Conservation (phyloP, 1,140 invertebrate genomes). For the Tetramorium parvispinum region DNA sequence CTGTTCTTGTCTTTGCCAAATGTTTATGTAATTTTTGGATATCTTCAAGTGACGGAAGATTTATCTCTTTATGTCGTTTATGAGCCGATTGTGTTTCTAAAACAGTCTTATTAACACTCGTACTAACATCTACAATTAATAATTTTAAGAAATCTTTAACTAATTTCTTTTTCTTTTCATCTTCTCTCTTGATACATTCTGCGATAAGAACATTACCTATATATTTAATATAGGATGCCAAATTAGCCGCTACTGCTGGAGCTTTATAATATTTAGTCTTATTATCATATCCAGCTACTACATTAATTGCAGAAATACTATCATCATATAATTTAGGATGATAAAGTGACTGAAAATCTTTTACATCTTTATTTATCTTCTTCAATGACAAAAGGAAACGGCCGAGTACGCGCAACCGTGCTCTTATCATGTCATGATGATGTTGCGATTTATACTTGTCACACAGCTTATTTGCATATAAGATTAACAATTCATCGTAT, state of each 20-base stretch:
- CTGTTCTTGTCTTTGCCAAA: not conserved
- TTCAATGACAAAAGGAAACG: not conserved
- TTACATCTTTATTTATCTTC: not conserved
- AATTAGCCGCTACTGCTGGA: not conserved
- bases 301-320: not conserved
- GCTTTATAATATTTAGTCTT: not conserved
- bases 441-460: not conserved
- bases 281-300: not conserved
- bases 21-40: not conserved
- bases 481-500: conserved; percentile 8
- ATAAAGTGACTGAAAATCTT: conserved; percentile 10
- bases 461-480: conserved; percentile 1
- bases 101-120: not conserved
- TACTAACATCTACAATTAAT: not conserved
- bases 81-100: not conserved
- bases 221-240: not conserved
- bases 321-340: not conserved
- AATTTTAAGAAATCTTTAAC: not conserved
- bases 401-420: not conserved
- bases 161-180: not conserved
- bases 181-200: not conserved
- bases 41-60: not conserved
- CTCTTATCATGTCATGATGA: conserved; percentile 7
- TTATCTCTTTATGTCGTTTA: not conserved
- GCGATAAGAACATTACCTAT: conserved; percentile 1